Evolutionary conservation across 2,888 invertebrate species (phyloP).

Genomic region (Netelia fuscicornis): DNA sequence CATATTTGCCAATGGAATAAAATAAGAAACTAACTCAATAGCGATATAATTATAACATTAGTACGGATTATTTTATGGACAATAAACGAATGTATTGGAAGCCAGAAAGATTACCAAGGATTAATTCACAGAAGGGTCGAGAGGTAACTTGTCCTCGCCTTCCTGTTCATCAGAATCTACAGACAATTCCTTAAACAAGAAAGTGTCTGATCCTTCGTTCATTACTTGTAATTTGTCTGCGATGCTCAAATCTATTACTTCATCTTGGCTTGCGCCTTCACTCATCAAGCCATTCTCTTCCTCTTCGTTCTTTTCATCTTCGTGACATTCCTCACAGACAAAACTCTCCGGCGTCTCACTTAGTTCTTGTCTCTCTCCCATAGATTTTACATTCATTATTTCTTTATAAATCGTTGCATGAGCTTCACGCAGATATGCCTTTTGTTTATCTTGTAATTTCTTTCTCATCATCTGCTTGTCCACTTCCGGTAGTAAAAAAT

Average conservation of each 20-base stretch:
- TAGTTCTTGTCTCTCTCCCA: neutral
- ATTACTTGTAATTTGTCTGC: slow-evolving; percentile 2
- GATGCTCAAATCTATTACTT: slow-evolving; percentile 30
- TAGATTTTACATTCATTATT: slow-evolving; percentile 70
- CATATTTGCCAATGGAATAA: slow-evolving; percentile 35
- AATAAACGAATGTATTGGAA: slow-evolving; percentile 59
- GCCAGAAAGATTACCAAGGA: neutral
- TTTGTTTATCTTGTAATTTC: slow-evolving; percentile 82
- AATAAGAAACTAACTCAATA: slow-evolving; percentile 14
- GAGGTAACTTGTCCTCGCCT: neutral
- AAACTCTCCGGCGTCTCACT: slow-evolving; percentile 7
- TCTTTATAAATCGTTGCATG: slow-evolving; percentile 83
- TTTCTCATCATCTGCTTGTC: slow-evolving; percentile 84
- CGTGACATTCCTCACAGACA: neutral
- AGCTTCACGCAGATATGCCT: slow-evolving; percentile 82
- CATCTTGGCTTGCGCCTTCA: slow-evolving; percentile 13
- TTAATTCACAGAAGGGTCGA: slow-evolving; percentile 22
- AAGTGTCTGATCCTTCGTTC: neutral
- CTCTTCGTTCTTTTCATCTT: slow-evolving; percentile 17
- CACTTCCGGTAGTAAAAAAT: slow-evolving; percentile 83
- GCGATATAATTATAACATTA: slow-evolving; percentile 44
- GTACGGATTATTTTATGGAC: slow-evolving; percentile 57
- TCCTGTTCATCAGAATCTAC: neutral
- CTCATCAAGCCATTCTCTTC: neutral
- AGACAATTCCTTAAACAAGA: neutral